Conservation (phyloP, 2,113 vertebrate genomes). For the Melanostigma gelatinosum region DNA sequence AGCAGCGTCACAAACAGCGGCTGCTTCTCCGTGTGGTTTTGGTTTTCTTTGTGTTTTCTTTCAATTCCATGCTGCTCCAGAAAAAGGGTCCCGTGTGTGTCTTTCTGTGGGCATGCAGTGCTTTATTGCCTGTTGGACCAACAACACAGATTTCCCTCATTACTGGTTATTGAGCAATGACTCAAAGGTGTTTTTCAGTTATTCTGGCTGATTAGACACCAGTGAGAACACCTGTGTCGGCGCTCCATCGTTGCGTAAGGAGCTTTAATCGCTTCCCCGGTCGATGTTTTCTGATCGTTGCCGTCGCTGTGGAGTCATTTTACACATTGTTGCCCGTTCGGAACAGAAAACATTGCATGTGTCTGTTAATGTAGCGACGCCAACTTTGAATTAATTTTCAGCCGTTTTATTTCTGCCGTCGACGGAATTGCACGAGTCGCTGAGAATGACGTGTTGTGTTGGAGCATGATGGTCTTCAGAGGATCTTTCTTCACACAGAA, state of each 20-base stretch:
- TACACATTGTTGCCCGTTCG: constrained; percentile 9
- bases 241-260: no score
- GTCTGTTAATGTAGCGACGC: background rate
- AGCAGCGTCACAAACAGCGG: background rate
- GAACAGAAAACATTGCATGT: constrained; percentile 42
- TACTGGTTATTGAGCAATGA: background rate
- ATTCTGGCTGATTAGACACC: background rate
- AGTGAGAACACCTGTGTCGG: background rate
- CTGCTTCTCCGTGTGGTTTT: background rate
- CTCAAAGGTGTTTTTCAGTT: background rate
- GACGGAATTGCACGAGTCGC: background rate
- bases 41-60: background rate
- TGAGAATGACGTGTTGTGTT: constrained; percentile 5
- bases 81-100: background rate
- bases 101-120: background rate
- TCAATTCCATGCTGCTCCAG: background rate
- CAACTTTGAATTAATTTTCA: background rate
- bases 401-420: background rate
- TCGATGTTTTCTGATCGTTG: constrained; percentile 14
- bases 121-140: background rate
- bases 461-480: constrained; percentile 19
- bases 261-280: background rate
- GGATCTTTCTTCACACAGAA: background rate
- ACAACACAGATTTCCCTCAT: background rate
- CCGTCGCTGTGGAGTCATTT: constrained; percentile 4